phyloP scores from a whole-genome alignment of 2,113 vertebrate genomes.

The Scomber scombrus region DNA sequence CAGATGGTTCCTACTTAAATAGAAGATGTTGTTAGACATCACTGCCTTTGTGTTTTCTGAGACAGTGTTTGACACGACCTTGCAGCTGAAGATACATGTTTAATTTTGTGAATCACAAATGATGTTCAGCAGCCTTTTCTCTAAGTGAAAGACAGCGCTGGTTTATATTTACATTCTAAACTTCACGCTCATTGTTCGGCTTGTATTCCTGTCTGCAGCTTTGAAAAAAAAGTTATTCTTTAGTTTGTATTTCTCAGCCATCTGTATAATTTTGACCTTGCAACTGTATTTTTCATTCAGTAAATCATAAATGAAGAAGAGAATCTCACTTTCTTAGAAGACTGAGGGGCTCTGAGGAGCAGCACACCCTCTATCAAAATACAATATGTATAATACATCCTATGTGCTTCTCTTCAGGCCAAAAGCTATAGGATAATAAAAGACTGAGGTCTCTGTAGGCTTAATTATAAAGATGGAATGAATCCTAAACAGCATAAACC shows the following conservation, averaged over 20 bases:
- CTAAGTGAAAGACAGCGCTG: too few species aligned
- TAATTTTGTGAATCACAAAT: neutral
- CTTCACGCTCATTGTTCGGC: neutral
- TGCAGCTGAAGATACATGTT: too few species aligned
- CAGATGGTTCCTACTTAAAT: too few species aligned
- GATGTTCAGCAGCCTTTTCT: neutral
- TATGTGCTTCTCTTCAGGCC: slow-evolving; percentile 1
- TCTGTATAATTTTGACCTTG: slow-evolving; percentile 22
- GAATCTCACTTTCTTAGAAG: neutral
- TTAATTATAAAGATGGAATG: slow-evolving; percentile 18
- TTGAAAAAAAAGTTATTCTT: neutral
- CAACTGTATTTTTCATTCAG: slow-evolving; percentile 30
- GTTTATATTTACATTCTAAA: neutral
- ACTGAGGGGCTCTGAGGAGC: neutral
- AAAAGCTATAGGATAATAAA: neutral
- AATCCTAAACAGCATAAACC: slow-evolving; percentile 17
- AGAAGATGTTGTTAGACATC: too few species aligned
- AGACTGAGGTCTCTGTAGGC: slow-evolving; percentile 4
- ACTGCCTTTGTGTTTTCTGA: too few species aligned
- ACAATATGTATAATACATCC: neutral
- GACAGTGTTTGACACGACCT: too few species aligned
- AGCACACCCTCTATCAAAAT: neutral
- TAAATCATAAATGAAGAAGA: slow-evolving; percentile 39
- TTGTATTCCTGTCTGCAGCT: neutral
- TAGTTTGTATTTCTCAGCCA: slow-evolving; percentile 10